Evolutionary conservation across 1,140 invertebrate genomes (phyloP), one percentile per base, ranked within the genome.

Genomic region (Hypothenemus hampei): DNA sequence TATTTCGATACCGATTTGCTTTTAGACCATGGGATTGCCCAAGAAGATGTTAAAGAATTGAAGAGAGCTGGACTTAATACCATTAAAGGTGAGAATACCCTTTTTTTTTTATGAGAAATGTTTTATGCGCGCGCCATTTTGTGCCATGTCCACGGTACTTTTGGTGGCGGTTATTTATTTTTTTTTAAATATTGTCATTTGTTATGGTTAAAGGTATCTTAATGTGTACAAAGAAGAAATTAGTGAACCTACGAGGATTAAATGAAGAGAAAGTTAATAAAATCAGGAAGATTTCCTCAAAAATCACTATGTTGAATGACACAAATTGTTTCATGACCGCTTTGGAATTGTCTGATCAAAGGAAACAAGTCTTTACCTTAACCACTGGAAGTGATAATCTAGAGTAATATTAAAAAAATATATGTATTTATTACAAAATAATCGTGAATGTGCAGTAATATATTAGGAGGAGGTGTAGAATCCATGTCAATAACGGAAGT

Each of bases 401-500:
- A 24, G 83, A 89, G 83, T 87, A 78, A 79, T 7, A 37, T 16
- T 3, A 21, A 43, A 41, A 3, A 37, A 43, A 22, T n/a, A 0
- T 43, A 10, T 22, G 36, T 3, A n/a, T 43, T 11, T 22, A 4
- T 4, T n/a, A 37, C 35, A 2, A 2, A 43, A 22, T 21, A 22
- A 43, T 6, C n/a, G 4, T 39, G 29, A 11, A 41, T 48, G 73
- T 77, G 16, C 66, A 87, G 84, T 66, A 86, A 86, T 69, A 73
- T 92, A 22, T 69, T 93, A 22, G 79, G 77, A 23, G 89, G 91
- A 47, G 91, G 91, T 1, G 80, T 93, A 55, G 91, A 93, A 74
- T 91, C 90, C 15, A 91, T 91, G 74, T 82, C 87, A 1, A 91
- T 94, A 43, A 94, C 91, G 22, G 91, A 93, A 76, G 85, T 89